phyloP scores from a whole-genome alignment of 2,797 vertebrate genomes.

The Pachyuromys duprasi region DNA sequence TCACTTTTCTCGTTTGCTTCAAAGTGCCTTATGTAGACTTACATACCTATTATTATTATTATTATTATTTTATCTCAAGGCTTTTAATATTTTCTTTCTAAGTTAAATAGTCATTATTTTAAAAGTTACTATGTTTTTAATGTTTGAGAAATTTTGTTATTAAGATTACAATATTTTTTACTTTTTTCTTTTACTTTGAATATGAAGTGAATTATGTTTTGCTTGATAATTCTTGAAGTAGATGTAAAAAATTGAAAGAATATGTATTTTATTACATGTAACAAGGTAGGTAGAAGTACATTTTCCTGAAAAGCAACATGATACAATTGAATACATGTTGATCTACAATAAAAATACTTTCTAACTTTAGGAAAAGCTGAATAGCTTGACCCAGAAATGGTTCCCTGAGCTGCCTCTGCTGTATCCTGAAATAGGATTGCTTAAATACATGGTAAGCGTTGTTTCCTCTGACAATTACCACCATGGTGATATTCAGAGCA shows the following conservation, averaged over 20 bases:
- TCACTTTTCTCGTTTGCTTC: conserved; percentile 24
- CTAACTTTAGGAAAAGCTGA: conserved; percentile 87
- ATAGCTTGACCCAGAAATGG: conserved; percentile 85
- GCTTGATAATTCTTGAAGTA: conserved; percentile 54
- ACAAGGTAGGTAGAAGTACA: not conserved
- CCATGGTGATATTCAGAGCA: conserved; percentile 30
- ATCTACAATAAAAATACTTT: conserved; percentile 30
- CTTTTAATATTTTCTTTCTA: conserved; percentile 38
- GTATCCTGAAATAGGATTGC: conserved; percentile 88
- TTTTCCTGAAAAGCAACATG: conserved; percentile 43
- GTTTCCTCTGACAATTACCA: conserved; percentile 11
- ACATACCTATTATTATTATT: not conserved
- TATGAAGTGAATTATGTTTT: conserved; percentile 34
- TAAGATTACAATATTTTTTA: conserved; percentile 1
- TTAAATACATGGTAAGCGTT: conserved; percentile 88
- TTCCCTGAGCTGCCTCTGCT: conserved; percentile 91
- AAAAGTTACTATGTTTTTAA: conserved; percentile 30
- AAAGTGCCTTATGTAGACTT: conserved; percentile 36
- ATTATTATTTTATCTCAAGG: not conserved
- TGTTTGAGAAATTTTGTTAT: conserved; percentile 63
- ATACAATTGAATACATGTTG: conserved; percentile 19
- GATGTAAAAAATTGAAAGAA: conserved; percentile 33
- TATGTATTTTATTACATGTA: conserved; percentile 5
- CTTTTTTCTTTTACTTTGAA: conserved; percentile 52
- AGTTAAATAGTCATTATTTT: not conserved